These are phyloP conservation scores for Penaeus monodon DNA, from an alignment of 2,888 invertebrate species.

Conservation along the genomic window DNA sequence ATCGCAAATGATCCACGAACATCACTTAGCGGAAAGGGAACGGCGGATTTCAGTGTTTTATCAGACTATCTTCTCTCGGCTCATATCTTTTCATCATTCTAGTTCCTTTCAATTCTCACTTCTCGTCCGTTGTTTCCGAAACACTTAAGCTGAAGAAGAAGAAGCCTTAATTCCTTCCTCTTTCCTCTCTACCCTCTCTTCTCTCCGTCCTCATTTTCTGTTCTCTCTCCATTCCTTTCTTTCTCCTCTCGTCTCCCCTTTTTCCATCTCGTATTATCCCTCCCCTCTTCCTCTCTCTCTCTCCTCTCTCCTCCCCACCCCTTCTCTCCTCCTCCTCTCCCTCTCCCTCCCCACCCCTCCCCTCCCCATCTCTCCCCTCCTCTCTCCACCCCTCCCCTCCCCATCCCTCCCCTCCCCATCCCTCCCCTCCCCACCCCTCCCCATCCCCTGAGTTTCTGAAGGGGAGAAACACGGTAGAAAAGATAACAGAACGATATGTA, in stretches of 20 bases:
- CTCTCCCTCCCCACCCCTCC: not conserved
- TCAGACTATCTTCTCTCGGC: too few species aligned
- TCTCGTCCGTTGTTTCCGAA: too few species aligned
- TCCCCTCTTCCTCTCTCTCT: not conserved
- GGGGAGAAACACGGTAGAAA: too few species aligned
- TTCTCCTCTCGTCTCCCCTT: not conserved
- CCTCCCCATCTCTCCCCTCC: not conserved
- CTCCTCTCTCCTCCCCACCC: not conserved
- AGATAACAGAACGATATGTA: too few species aligned
- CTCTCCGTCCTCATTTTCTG: not conserved
- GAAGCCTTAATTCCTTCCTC: not conserved
- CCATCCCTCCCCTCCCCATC: not conserved
- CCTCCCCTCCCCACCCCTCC: not conserved
- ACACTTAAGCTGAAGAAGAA: too few species aligned
- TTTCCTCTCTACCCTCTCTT: not conserved
- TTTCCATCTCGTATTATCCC: not conserved
- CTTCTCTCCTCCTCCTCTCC: not conserved
- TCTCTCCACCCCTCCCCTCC: not conserved
- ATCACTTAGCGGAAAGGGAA: too few species aligned
- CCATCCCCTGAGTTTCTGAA: not conserved
- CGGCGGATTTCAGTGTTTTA: too few species aligned
- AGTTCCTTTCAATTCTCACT: too few species aligned
- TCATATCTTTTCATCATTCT: too few species aligned
- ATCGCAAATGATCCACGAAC: too few species aligned
- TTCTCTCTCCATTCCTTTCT: not conserved